Evolutionary conservation across 1,140 invertebrate genomes (phyloP).

Genomic region (Drosophila mayri): DNA sequence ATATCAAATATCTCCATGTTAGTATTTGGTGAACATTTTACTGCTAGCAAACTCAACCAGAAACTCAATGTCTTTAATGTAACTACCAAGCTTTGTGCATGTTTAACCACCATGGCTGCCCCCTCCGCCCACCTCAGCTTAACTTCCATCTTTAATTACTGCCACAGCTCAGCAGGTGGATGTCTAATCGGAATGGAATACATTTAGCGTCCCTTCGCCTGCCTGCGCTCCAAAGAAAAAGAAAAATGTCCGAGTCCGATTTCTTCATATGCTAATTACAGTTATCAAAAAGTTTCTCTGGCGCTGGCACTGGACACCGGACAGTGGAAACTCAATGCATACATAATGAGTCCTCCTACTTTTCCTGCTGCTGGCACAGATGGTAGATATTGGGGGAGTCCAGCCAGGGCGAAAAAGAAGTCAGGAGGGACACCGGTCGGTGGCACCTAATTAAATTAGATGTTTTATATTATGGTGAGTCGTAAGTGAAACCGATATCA

Average conservation of each 20-base stretch:
- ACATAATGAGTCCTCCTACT: slow-evolving; percentile 54
- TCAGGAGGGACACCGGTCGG: slow-evolving; percentile 10
- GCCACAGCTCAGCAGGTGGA: slow-evolving; percentile 2
- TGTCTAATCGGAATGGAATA: slow-evolving; percentile 39
- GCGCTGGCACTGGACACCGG: slow-evolving; percentile 35
- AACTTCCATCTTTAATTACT: slow-evolving; percentile 16
- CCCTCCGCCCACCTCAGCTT: not conserved
- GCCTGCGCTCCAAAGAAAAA: slow-evolving; percentile 32
- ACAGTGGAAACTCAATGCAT: slow-evolving; percentile 71
- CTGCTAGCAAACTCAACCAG: not conserved
- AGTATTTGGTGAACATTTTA: not conserved
- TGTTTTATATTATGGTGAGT: slow-evolving; percentile 42
- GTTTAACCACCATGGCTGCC: not conserved
- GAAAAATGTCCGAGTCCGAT: slow-evolving; percentile 32
- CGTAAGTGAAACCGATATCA: slow-evolving; percentile 60
- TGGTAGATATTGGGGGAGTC: not conserved
- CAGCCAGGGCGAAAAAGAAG: not conserved
- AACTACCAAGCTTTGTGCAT: not conserved
- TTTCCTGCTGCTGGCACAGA: slow-evolving; percentile 17
- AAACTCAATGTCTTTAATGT: slow-evolving; percentile 4
- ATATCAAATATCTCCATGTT: too few relatives aligned
- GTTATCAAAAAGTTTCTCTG: slow-evolving; percentile 68
- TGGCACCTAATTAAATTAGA: slow-evolving; percentile 73
- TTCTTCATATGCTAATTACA: slow-evolving; percentile 80
- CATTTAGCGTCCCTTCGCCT: slow-evolving; percentile 53